phyloP scores from a whole-genome alignment of 2,888 invertebrate genomes.

The Furcula furcula region DNA sequence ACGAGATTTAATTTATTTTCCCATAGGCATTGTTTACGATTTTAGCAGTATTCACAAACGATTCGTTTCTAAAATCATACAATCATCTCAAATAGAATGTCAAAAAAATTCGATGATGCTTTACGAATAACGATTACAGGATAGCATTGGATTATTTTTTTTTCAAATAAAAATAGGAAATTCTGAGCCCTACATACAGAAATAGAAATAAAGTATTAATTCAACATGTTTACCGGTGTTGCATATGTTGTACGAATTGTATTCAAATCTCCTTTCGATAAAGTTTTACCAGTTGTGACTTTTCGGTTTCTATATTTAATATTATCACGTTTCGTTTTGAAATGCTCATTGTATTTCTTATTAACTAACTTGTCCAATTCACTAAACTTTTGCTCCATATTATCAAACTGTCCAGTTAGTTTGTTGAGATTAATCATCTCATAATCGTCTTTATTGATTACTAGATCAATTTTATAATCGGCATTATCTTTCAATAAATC shows the following conservation, averaged over 20 bases:
- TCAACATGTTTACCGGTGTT: not conserved
- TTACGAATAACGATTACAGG: no score
- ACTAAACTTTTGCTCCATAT: conserved; percentile 20
- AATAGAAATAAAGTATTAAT: no score
- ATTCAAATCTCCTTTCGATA: not conserved
- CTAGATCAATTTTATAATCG: conserved; percentile 42
- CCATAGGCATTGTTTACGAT: no score
- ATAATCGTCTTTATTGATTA: conserved; percentile 41
- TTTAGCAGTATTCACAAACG: no score
- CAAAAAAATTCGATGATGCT: no score
- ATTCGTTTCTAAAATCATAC: no score
- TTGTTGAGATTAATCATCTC: conserved; percentile 34
- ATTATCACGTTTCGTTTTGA: conserved; percentile 8
- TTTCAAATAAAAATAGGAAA: no score
- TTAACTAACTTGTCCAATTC: conserved; percentile 36
- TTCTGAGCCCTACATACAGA: no score
- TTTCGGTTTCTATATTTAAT: conserved; percentile 13
- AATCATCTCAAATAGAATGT: no score
- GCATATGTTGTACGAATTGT: not conserved
- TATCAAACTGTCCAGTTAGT: conserved; percentile 16
- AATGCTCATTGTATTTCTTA: conserved; percentile 13
- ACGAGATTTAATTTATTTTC: no score
- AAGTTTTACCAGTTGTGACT: conserved; percentile 8
- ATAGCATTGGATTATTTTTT: no score
- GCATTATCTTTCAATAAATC: conserved; percentile 32